Percentiles rank a stretch among this genome's conserved stretches.
phyloP scores from a whole-genome alignment of 2,113 vertebrate species.

The Mormoops blainvillei region DNA sequence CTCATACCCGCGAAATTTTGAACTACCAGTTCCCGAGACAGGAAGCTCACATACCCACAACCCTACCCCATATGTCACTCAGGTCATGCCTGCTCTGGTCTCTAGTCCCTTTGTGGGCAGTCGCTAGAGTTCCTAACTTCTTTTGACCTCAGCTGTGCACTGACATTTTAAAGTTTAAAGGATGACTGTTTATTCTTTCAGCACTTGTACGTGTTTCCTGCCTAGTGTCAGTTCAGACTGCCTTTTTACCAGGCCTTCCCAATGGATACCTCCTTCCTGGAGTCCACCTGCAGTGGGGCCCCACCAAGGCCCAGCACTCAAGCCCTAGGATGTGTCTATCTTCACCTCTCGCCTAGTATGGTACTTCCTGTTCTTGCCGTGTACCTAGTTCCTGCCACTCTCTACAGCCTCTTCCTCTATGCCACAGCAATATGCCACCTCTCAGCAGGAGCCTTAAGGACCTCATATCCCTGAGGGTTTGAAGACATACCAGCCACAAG shows the following conservation, averaged over 20 bases:
- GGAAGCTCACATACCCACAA: not conserved
- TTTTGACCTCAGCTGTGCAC: not conserved
- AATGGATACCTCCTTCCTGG: rapidly evolving
- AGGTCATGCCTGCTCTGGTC: not conserved
- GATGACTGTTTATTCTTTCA: not conserved
- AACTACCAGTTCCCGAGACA: not conserved
- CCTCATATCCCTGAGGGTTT: not conserved
- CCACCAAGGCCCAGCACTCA: not conserved
- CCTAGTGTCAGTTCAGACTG: too few species aligned
- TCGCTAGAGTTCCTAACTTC: too few species aligned
- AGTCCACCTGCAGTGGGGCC: not conserved
- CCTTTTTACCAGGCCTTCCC: not conserved
- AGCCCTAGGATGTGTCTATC: not conserved
- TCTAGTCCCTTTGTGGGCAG: not conserved
- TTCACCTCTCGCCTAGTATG: not conserved
- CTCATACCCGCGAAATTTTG: not conserved
- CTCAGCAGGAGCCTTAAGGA: not conserved
- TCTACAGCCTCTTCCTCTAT: not conserved
- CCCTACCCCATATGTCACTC: not conserved
- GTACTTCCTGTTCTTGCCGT: not conserved
- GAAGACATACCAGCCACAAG: not conserved
- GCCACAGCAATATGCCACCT: not conserved
- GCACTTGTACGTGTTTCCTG: not conserved
- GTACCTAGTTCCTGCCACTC: not conserved
- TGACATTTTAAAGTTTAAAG: not conserved